Evolutionary conservation across 2,113 vertebrate genomes (phyloP).

Genomic region (Hyaena hyaena): DNA sequence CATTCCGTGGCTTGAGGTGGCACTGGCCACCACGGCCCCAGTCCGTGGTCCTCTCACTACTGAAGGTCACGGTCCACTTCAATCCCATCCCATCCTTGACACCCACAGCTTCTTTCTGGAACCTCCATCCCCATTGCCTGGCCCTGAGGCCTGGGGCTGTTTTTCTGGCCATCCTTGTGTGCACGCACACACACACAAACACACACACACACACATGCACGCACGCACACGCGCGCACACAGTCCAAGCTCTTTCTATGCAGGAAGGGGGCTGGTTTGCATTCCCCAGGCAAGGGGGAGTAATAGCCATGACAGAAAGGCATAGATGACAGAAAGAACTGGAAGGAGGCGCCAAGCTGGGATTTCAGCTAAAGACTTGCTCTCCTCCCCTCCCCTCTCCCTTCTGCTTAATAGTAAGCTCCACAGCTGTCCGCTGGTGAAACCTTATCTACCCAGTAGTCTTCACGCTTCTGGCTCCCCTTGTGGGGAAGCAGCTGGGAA

Average conservation of each 20-base stretch:
- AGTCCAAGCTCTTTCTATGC: background rate
- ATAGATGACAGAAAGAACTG: background rate
- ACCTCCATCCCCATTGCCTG: background rate
- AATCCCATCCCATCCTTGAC: background rate
- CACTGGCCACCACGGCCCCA: background rate
- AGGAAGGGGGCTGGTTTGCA: background rate
- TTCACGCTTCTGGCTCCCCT: background rate
- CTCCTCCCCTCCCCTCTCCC: background rate
- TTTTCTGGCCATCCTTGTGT: background rate
- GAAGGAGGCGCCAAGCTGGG: background rate
- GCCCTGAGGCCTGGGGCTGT: background rate
- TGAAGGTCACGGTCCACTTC: fast-evolving
- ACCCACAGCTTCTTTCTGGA: background rate
- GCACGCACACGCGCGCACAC: background rate
- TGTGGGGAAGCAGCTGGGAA: conserved; percentile 71
- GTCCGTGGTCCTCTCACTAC: fast-evolving
- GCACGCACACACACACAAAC: fast-evolving
- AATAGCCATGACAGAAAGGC: fast-evolving
- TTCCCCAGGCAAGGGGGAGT: background rate
- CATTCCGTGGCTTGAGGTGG: background rate
- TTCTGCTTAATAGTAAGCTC: background rate
- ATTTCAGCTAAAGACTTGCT: background rate
- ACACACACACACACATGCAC: background rate
- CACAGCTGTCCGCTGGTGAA: conserved; percentile 79
- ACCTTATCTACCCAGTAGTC: conserved; percentile 68